Base-by-base conservation (phyloP, 2,888 invertebrate genomes). In the Caenorhabditis afra region DNA sequence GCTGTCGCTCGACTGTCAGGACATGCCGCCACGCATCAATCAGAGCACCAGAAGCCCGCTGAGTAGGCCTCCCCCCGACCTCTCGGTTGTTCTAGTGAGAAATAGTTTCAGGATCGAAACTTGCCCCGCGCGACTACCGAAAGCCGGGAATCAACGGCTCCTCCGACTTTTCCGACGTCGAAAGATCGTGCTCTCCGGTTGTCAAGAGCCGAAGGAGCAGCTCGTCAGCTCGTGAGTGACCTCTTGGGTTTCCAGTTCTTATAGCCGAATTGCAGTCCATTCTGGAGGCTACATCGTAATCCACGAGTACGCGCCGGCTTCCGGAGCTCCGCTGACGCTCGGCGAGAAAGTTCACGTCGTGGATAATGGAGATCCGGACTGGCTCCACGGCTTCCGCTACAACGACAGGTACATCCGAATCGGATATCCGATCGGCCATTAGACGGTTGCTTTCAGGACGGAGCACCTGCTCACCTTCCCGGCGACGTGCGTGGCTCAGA, bases 291-390 rank as follows among this genome's bases (percentile, higher is more conserved):
- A 88, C 58, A 85, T 89, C 50, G 88, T 88, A 8, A 89, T 85
- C 23, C 89, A 90, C 78, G 89, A 89, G 68, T 89, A 89, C 73
- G 75, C 79, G 35, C 82, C 86, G 16, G 52, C 79, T 5, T 53
- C 80, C 47, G 84, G 83, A 20, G 71, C 67, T 8, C 18, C 79
- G 1, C 61, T 89, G 58, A 73, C 70, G n/a, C 78, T 89, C 12
- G 89, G 89, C 11, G 88, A 89, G 52, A 83, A 87, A 23, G 78
- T 89, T 41, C 81, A 76, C 29, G 83, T 89, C 11, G 86, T 89
- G 14, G 88, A 89, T 71, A 89, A 90, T 65, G 89, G 89, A 11
- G 89, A 89, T 81, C 89, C 89, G 11, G 89, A 88, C 50, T 89
- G 89, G 89, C 75, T 89, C 12, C 89, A 89, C 70, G 89, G 89